A percentile compares a stretch with the other conserved stretches of the same genome.
These are phyloP conservation scores for Luehdorfia chinensis DNA, from an alignment of 1,140 invertebrate genomes.

Conservation along the genomic window DNA sequence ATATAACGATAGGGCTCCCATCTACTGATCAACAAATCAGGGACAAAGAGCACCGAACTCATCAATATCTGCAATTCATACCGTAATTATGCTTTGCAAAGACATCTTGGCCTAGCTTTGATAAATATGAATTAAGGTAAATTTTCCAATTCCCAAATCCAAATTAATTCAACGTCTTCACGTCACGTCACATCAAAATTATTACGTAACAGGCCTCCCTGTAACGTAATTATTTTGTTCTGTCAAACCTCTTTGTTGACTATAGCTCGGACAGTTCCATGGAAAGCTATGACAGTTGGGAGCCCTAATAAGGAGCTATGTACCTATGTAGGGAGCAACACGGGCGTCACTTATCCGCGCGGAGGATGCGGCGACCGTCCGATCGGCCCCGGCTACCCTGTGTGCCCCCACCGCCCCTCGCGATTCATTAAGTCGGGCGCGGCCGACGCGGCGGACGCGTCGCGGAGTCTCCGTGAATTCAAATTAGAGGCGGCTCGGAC, in stretches of 20 bases:
- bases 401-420: conserved; percentile 43
- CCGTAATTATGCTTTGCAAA: too few relatives aligned
- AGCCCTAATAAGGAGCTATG: conserved; percentile 54
- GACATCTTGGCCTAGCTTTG: too few relatives aligned
- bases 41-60: background rate
- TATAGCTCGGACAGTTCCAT: background rate
- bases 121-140: too few relatives aligned
- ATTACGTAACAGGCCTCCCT: background rate
- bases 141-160: too few relatives aligned
- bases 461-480: conserved; percentile 74
- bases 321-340: conserved; percentile 64
- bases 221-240: background rate
- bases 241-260: too few relatives aligned
- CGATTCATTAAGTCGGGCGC: conserved; percentile 76
- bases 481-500: conserved; percentile 75
- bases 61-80: too few relatives aligned
- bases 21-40: too few relatives aligned
- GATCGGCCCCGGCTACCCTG: conserved; percentile 45
- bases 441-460: conserved; percentile 72
- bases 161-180: too few relatives aligned
- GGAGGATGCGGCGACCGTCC: conserved; percentile 72
- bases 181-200: too few relatives aligned
- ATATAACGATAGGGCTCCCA: conserved; percentile 21
- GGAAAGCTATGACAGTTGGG: conserved; percentile 1
- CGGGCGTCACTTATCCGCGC: conserved; percentile 75